Evolutionary conservation across 2,888 invertebrate species (phyloP).

Genomic region (Chrysotoxum bicinctum): DNA sequence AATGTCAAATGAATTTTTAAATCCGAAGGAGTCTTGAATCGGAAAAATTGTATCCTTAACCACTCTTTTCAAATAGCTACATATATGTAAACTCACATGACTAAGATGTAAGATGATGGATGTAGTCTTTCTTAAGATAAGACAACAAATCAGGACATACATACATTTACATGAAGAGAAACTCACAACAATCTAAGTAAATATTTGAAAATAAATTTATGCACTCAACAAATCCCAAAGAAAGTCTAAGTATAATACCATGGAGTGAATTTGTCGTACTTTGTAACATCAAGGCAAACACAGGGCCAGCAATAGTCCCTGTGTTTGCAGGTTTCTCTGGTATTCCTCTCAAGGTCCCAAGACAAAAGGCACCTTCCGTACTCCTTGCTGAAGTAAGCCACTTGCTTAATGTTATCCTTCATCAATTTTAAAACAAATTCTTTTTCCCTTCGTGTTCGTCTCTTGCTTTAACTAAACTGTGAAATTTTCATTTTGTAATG

Average conservation of each 20-base stretch:
- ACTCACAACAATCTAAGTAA: constrained; percentile 49
- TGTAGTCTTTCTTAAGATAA: not conserved
- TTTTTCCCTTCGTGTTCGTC: not conserved
- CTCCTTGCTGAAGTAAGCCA: constrained; percentile 35
- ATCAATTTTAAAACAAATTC: constrained; percentile 9
- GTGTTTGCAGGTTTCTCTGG: not conserved
- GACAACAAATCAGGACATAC: constrained; percentile 27
- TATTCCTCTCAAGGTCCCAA: not conserved
- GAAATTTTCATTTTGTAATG: constrained; percentile 58
- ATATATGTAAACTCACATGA: not conserved
- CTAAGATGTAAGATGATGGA: not conserved
- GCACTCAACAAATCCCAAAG: constrained; percentile 26
- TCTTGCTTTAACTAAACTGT: not conserved
- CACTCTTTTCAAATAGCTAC: not conserved
- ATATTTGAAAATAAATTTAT: constrained; percentile 65
- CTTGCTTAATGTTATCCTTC: constrained; percentile 27
- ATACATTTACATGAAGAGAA: constrained; percentile 4
- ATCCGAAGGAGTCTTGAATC: not conserved
- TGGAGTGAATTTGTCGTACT: not conserved
- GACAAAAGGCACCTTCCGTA: not conserved
- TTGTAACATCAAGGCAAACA: constrained; percentile 15
- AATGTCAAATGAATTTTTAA: not conserved
- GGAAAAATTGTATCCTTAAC: not conserved
- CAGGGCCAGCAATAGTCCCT: not conserved
- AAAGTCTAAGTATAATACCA: not conserved